phyloP scores from a whole-genome alignment of 2,888 invertebrate genomes.

The Teleogryllus oceanicus region DNA sequence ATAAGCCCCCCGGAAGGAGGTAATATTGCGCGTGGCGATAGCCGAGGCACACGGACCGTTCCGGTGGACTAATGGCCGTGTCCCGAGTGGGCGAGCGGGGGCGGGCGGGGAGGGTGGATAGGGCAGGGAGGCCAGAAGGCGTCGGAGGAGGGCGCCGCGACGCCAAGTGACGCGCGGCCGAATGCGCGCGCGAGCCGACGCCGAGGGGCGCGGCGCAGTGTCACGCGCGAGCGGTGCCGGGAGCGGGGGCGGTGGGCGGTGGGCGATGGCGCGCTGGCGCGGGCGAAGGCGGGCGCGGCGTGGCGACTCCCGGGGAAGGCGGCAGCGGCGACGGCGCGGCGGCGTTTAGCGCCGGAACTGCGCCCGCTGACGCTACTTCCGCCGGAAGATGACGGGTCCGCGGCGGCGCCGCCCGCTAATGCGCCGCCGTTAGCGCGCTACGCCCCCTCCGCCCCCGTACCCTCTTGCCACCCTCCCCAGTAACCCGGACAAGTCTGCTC shows the following conservation, averaged over 20 bases:
- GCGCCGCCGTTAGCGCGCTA: conserved; percentile 2
- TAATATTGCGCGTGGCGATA: too few species aligned
- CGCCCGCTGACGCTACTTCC: conserved; percentile 35
- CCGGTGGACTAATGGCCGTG: too few species aligned
- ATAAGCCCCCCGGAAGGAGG: too few species aligned
- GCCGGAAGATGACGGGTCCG: conserved; percentile 26
- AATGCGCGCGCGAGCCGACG: conserved; percentile 37
- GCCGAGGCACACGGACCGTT: too few species aligned
- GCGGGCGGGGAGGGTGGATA: background rate
- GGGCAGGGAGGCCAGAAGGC: background rate
- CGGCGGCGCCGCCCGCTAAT: conserved; percentile 18
- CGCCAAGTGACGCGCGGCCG: background rate
- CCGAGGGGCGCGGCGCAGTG: background rate
- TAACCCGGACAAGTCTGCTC: too few species aligned
- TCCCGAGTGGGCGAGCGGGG: background rate
- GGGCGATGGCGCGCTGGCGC: background rate
- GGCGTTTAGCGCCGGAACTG: conserved; percentile 10
- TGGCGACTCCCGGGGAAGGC: background rate
- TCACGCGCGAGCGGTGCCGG: conserved; percentile 2
- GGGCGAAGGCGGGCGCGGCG: conserved; percentile 42
- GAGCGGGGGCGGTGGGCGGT: background rate
- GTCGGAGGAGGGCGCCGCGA: background rate
- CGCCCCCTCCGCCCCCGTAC: background rate
- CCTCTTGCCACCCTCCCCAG: too few species aligned
- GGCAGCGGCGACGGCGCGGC: background rate